These are phyloP conservation scores for Heptranchias perlo DNA, from an alignment of 2,113 vertebrate genomes.

Conservation along the genomic window DNA sequence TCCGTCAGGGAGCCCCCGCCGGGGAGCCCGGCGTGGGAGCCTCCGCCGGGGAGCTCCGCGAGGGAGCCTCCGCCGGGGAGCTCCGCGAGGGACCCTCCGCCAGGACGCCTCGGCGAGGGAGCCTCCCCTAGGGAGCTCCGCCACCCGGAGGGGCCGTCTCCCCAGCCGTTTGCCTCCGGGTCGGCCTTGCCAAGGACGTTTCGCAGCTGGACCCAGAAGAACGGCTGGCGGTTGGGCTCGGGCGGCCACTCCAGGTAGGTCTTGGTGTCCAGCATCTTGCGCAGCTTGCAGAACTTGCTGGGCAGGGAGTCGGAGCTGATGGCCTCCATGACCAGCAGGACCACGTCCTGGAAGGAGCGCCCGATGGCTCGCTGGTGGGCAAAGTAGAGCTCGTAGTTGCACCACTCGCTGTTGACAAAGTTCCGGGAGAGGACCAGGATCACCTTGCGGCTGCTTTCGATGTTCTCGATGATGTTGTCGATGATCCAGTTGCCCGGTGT, in stretches of 20 bases:
- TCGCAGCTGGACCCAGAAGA: constrained; percentile 73
- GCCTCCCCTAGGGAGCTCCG: too few species aligned
- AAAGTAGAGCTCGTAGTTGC: constrained; percentile 81
- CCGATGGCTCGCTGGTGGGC: constrained; percentile 73
- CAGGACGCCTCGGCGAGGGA: too few species aligned
- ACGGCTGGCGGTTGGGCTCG: constrained; percentile 57
- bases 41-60: too few species aligned
- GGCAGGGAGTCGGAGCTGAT: constrained; percentile 61
- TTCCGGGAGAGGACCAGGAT: constrained; percentile 70
- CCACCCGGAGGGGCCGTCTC: too few species aligned
- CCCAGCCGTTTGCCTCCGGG: background rate
- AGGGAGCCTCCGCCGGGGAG: too few species aligned
- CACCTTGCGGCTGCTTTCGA: constrained; percentile 71
- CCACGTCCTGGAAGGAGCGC: constrained; percentile 62
- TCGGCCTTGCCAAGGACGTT: constrained; percentile 60
- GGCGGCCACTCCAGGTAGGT: constrained; percentile 77
- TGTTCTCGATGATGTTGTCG: constrained; percentile 80
- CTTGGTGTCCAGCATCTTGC: constrained; percentile 67
- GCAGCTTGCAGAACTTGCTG: constrained; percentile 67
- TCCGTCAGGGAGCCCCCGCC: too few species aligned
- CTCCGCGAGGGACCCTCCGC: too few species aligned
- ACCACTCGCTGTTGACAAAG: constrained; percentile 81
- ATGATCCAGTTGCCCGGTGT: constrained; percentile 77
- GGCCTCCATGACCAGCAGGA: constrained; percentile 70
- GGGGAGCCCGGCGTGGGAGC: too few species aligned